These are phyloP conservation scores for Neoseiulus cucumeris DNA, from an alignment of 1,140 invertebrate species.

Conservation along the genomic window DNA sequence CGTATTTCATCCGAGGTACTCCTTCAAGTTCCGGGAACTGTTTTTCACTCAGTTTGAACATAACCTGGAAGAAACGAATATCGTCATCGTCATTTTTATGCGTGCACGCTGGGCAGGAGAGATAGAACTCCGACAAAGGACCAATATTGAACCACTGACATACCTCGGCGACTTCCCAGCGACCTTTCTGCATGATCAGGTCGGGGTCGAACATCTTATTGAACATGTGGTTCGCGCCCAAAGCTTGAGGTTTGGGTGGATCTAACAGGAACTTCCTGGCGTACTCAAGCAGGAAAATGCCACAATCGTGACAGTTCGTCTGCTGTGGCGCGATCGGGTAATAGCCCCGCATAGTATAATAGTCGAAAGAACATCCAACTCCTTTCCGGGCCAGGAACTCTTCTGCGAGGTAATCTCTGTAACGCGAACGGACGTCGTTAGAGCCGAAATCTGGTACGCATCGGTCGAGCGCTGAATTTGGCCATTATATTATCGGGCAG, in stretches of 20 bases:
- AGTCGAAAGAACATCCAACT: slow-evolving; percentile 15
- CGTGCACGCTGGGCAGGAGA: too few relatives aligned
- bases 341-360: slow-evolving; percentile 48
- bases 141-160: too few relatives aligned
- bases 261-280: slow-evolving; percentile 23
- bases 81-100: too few relatives aligned
- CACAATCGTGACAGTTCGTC: slow-evolving; percentile 90
- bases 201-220: neutral
- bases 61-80: too few relatives aligned
- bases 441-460: too few relatives aligned
- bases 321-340: slow-evolving; percentile 82
- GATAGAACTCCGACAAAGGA: too few relatives aligned
- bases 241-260: neutral
- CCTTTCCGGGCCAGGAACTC: slow-evolving; percentile 14
- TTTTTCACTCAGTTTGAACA: too few relatives aligned
- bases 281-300: slow-evolving; percentile 82
- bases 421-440: neutral
- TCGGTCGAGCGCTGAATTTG: too few relatives aligned
- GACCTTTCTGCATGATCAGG: neutral
- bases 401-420: slow-evolving; percentile 2
- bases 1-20: too few relatives aligned
- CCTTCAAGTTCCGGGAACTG: too few relatives aligned
- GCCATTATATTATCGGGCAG: too few relatives aligned
- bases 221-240: neutral
- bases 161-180: neutral